Conservation (phyloP, 2,888 invertebrate genomes). For the Papilio elwesi region DNA sequence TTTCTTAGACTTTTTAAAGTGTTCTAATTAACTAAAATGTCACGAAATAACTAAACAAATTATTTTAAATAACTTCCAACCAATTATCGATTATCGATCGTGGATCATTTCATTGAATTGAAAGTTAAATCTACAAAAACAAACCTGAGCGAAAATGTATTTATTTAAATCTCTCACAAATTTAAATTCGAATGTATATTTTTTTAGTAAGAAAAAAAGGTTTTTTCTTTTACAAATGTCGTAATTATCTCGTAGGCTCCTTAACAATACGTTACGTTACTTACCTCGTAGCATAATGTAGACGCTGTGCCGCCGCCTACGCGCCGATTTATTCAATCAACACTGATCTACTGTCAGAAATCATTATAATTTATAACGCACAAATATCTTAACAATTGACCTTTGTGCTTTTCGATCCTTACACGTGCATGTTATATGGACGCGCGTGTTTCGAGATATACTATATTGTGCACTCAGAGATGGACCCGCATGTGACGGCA, state of each 20-base stretch:
- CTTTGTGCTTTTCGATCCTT: conserved; percentile 40
- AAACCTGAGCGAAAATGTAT: too few relatives aligned
- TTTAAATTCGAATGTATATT: neutral
- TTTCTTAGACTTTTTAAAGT: too few relatives aligned
- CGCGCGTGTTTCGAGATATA: conserved; percentile 48
- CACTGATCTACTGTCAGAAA: conserved; percentile 73
- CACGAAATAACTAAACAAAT: too few relatives aligned
- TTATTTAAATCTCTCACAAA: neutral
- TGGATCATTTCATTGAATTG: too few relatives aligned
- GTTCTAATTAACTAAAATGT: too few relatives aligned
- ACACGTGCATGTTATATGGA: conserved; percentile 50
- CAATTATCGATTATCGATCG: too few relatives aligned
- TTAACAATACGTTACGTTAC: conserved; percentile 51
- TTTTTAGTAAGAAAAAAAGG: neutral
- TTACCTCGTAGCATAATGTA: conserved; percentile 79
- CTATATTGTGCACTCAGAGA: conserved; percentile 51
- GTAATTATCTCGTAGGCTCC: conserved; percentile 9
- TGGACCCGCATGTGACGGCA: conserved; percentile 47
- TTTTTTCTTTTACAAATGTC: neutral
- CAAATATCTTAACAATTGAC: conserved; percentile 48
- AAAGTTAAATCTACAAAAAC: neutral
- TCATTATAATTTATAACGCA: conserved; percentile 69
- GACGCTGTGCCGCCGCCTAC: conserved; percentile 61
- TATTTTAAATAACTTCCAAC: too few relatives aligned
- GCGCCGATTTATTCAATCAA: conserved; percentile 68